These are phyloP conservation scores for Paramormyrops kingsleyae DNA, from an alignment of 2,113 vertebrate species.

Conservation along the genomic window DNA sequence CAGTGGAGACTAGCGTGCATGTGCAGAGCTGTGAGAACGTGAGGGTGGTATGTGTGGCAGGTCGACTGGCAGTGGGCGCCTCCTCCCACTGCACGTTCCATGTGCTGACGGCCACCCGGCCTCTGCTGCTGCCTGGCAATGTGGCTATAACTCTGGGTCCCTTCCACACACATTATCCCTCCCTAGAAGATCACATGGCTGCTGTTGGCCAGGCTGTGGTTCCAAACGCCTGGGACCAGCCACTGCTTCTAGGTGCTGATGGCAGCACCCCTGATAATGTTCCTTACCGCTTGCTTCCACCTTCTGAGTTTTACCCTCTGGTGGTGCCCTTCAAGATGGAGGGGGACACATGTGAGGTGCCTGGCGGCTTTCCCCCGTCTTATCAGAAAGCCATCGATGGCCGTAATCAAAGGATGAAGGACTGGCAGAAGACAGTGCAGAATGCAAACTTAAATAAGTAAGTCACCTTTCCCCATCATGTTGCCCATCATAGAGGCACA, in stretches of 20 bases:
- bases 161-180: conserved; percentile 87
- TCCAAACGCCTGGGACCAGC: conserved; percentile 83
- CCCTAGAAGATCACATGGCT: conserved; percentile 95
- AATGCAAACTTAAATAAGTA: conserved; percentile 80
- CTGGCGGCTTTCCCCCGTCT: conserved; percentile 69
- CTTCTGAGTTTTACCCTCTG: conserved; percentile 70
- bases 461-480: conserved; percentile 36
- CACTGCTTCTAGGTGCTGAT: conserved; percentile 72
- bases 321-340: conserved; percentile 89
- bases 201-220: conserved; percentile 83
- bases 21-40: conserved; percentile 80
- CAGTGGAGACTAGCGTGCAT: conserved; percentile 75
- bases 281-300: conserved; percentile 71
- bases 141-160: conserved; percentile 73
- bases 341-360: conserved; percentile 86
- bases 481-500: neutral
- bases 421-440: conserved; percentile 83
- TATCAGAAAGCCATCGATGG: conserved; percentile 71
- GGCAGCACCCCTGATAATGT: conserved; percentile 35
- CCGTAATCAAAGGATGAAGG: conserved; percentile 71
- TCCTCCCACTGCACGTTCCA: conserved; percentile 71
- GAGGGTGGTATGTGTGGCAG: conserved; percentile 72
- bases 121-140: conserved; percentile 83
- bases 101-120: conserved; percentile 74
- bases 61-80: conserved; percentile 66